A percentile compares a stretch with the other conserved stretches of the same genome.
These are phyloP conservation scores for Actinernus sp. DNA, from an alignment of 92 coral and sea anemone genomes.

Conservation along the genomic window DNA sequence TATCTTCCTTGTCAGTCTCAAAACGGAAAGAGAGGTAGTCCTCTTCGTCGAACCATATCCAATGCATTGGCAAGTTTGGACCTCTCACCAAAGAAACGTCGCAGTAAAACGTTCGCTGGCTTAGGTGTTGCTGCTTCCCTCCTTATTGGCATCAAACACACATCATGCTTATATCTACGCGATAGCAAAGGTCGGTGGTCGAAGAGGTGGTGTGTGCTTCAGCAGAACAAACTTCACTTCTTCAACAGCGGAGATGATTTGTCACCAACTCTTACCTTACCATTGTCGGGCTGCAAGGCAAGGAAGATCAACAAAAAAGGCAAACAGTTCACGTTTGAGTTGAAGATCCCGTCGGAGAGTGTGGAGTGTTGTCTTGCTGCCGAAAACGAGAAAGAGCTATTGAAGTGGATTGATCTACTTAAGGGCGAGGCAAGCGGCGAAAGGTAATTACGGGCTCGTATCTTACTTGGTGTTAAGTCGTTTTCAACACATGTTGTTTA, in stretches of 20 bases:
- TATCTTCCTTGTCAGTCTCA: too few relatives aligned
- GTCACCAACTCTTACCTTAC: slow-evolving; percentile 43
- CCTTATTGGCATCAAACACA: slow-evolving; percentile 67
- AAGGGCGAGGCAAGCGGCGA: slow-evolving; percentile 23
- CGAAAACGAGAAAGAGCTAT: slow-evolving; percentile 73
- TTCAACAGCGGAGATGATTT: slow-evolving; percentile 68
- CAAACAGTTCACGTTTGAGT: slow-evolving; percentile 80
- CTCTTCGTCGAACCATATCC: slow-evolving; percentile 79
- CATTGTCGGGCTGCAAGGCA: slow-evolving; percentile 68
- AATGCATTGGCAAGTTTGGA: slow-evolving; percentile 64
- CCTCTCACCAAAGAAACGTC: slow-evolving; percentile 42
- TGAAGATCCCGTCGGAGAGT: slow-evolving; percentile 70
- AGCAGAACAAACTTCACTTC: slow-evolving; percentile 73
- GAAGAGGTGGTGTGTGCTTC: slow-evolving; percentile 89
- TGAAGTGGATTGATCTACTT: slow-evolving; percentile 84
- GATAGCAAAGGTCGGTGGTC: slow-evolving; percentile 84
- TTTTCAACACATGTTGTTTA: not conserved
- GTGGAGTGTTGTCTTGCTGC: slow-evolving; percentile 86
- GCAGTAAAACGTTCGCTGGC: slow-evolving; percentile 78
- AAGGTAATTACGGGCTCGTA: slow-evolving; percentile 1
- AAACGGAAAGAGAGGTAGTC: slow-evolving; percentile 46
- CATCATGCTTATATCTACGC: slow-evolving; percentile 80
- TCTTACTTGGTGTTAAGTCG: too few relatives aligned
- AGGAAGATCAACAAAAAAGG: slow-evolving; percentile 62
- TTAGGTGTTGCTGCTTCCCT: slow-evolving; percentile 62